Conservation (phyloP, 2,113 vertebrate species). For the Ictalurus punctatus region DNA sequence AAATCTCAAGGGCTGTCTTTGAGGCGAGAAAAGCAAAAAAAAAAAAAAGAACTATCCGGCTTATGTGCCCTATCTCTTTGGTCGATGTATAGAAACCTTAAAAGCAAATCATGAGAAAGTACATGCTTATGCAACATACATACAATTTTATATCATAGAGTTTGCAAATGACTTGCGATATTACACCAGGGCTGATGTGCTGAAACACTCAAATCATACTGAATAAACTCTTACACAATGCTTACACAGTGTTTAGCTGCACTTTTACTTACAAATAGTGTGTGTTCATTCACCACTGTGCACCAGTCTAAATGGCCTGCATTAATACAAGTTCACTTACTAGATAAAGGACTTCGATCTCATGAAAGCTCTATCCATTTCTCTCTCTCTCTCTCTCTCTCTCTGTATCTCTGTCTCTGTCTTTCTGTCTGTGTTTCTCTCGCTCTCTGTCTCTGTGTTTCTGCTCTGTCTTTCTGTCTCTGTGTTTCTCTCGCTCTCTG, state of each 20-base stretch:
- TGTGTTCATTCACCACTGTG: background rate
- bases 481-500: background rate
- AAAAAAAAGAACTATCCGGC: background rate
- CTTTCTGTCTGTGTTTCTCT: no score
- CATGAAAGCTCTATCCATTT: background rate
- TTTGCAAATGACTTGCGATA: background rate
- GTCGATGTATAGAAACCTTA: background rate
- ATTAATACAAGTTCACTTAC: background rate
- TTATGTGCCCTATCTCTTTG: background rate
- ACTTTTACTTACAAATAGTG: background rate
- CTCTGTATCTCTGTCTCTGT: background rate
- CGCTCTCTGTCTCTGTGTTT: background rate
- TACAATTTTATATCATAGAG: background rate
- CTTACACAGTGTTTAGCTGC: background rate
- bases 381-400: background rate
- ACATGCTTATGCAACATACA: background rate
- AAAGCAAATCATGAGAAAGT: background rate
- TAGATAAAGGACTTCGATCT: slow-evolving; percentile 21
- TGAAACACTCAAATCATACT: background rate
- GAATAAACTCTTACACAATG: background rate
- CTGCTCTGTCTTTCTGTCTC: no score
- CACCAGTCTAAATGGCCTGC: background rate
- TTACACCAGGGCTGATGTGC: background rate
- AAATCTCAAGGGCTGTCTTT: background rate
- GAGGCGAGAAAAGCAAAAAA: background rate